phyloP scores from a whole-genome alignment of 2,888 invertebrate genomes.

The Athrips mouffetella region DNA sequence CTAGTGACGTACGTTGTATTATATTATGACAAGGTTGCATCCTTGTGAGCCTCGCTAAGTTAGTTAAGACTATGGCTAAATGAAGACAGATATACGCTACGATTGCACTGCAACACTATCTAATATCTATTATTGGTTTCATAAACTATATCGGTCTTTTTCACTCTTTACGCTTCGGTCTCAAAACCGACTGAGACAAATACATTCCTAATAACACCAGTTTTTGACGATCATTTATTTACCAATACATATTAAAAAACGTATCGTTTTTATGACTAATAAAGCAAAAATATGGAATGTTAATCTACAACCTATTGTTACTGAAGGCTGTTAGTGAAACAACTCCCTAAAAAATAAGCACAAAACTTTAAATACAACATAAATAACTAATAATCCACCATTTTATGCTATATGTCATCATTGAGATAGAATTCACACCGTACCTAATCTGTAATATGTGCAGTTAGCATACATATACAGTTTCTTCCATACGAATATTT shows the following conservation, averaged over 20 bases:
- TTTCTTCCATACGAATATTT: slow-evolving; percentile 12
- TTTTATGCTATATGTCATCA: slow-evolving; percentile 15
- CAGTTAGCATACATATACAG: slow-evolving; percentile 22
- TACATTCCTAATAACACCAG: neutral
- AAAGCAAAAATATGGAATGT: slow-evolving; percentile 52
- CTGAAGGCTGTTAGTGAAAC: slow-evolving; percentile 42
- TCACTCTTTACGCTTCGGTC: neutral
- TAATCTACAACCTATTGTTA: slow-evolving; percentile 59
- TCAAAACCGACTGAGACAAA: neutral
- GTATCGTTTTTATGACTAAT: slow-evolving; percentile 13
- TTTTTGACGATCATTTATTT: neutral
- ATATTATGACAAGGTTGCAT: neutral
- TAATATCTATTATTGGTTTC: slow-evolving; percentile 3
- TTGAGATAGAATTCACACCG: slow-evolving; percentile 15
- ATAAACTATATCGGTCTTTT: slow-evolving; percentile 5
- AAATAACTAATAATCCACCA: slow-evolving; percentile 19
- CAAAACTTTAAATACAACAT: slow-evolving; percentile 24
- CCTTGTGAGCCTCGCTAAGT: neutral
- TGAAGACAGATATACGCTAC: slow-evolving; percentile 3
- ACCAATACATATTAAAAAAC: slow-evolving; percentile 8
- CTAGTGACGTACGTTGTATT: no score
- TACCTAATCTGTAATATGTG: slow-evolving; percentile 37
- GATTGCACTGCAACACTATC: slow-evolving; percentile 8
- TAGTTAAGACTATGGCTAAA: slow-evolving; percentile 4
- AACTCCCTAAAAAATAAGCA: slow-evolving; percentile 31